These are phyloP conservation scores for Meloe dianella DNA, from an alignment of 2,888 invertebrate species.

Conservation along the genomic window DNA sequence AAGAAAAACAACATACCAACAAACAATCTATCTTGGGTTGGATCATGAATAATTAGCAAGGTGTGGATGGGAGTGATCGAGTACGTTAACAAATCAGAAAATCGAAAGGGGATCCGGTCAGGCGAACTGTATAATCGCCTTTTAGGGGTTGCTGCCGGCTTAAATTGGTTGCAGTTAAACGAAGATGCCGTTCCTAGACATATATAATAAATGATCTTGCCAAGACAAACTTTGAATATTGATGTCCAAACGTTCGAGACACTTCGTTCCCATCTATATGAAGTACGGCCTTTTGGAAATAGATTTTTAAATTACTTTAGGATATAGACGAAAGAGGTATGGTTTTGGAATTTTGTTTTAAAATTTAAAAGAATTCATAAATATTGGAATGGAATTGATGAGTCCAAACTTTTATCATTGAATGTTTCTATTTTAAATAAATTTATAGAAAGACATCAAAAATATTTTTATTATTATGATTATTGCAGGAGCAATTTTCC, in stretches of 20 bases:
- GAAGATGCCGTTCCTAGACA: conserved; percentile 46
- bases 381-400: not conserved
- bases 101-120: conserved; percentile 45
- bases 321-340: conserved; percentile 36
- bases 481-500: not conserved
- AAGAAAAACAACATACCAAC: too few species aligned
- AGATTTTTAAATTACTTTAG: conserved; percentile 52
- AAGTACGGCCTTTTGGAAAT: conserved; percentile 50
- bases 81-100: conserved; percentile 43
- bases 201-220: conserved; percentile 58
- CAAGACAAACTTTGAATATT: conserved; percentile 58
- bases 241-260: conserved; percentile 55
- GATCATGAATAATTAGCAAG: conserved; percentile 22
- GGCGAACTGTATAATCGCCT: conserved; percentile 44
- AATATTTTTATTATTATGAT: too few species aligned
- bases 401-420: not conserved
- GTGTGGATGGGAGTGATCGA: not conserved
- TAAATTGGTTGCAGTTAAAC: conserved; percentile 49
- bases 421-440: not conserved
- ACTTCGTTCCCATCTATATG: conserved; percentile 47
- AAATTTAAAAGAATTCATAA: not conserved
- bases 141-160: conserved; percentile 35
- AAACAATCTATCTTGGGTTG: not conserved
- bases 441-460: not conserved
- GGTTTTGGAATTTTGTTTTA: conserved; percentile 32